Base-by-base conservation (phyloP, 2,797 vertebrate genomes). In the Aulostomus chinensis region DNA sequence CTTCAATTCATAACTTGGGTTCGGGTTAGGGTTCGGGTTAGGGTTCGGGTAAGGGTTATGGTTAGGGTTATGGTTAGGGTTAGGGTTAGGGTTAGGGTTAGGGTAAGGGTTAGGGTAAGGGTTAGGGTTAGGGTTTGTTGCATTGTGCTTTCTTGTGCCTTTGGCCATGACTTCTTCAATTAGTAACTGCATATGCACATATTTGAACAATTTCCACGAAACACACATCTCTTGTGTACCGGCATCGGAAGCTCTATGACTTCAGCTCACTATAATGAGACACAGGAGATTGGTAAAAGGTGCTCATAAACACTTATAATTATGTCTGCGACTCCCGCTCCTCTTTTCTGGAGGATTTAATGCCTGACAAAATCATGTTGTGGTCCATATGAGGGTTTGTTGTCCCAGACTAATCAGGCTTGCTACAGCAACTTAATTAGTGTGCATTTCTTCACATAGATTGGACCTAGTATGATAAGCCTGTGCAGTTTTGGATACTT, bases 271-370 rank as follows among this genome's bases (percentile, higher is more conserved):
- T 43, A 11, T 88, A 83, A 88, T 78, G 84, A 86, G 77, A 68
- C 82, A 80, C 80, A 50, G 62, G 84, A 83, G 85, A 79, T 84
- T 69, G 76, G 73, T 81, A 65, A 83, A 87, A 86, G 73, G 76
- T 83, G 67, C 68, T 86, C 74, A 84, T 84, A 84, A 73, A 57
- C 28, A 55, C 52, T 58, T 80, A 77, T 88, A 85, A 87, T 88
- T 80, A 81, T 80, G 68, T 81, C 66, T 68, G 63, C 6, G 51
- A 76, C 72, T 81, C 77, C 74, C 74, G 66, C 66, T 69, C 68
- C 72, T 77, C 63, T 78, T 83, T 84, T 78, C 76, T 66, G 69
- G 69, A 74, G 77, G 73, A 83, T 73, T 83, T 80, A 86, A 82
- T 85, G 67, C 71, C 80, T 74, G 57, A 53, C 55, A 73, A 84